Evolutionary conservation across 2,113 vertebrate genomes (phyloP).

Genomic region (Coryphaenoides rupestris): DNA sequence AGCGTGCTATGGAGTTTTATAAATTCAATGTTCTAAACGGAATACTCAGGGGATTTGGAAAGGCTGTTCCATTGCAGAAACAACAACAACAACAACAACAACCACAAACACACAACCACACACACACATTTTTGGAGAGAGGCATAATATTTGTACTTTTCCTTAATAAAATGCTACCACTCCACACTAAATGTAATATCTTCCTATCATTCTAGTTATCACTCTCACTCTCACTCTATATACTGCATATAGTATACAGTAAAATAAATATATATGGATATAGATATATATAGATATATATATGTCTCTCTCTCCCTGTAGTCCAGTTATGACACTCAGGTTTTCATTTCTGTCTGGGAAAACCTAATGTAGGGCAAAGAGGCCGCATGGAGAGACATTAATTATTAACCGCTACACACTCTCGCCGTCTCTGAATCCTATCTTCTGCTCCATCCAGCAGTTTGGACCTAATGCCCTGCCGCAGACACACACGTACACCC

Average conservation of each 20-base stretch:
- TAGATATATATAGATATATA: slow-evolving; percentile 11
- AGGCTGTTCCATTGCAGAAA: no score
- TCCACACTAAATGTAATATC: neutral
- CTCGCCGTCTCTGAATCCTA: slow-evolving; percentile 20
- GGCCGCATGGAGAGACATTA: slow-evolving; percentile 45
- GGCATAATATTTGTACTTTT: neutral
- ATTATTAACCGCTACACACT: slow-evolving; percentile 69
- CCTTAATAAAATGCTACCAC: neutral
- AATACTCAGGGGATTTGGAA: no score
- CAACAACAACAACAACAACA: no score
- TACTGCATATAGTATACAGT: no score
- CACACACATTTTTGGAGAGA: neutral
- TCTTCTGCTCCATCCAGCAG: slow-evolving; percentile 28
- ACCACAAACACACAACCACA: no score
- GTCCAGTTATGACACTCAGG: slow-evolving; percentile 38
- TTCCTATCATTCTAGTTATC: neutral
- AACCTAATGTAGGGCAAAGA: slow-evolving; percentile 42
- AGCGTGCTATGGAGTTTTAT: no score
- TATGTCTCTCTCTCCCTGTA: slow-evolving; percentile 23
- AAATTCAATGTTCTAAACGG: no score
- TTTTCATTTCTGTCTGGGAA: slow-evolving; percentile 35
- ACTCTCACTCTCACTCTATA: neutral
- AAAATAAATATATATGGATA: no score
- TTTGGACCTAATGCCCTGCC: slow-evolving; percentile 33
- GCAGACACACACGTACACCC: neutral